Conservation (phyloP, 2,888 invertebrate genomes). For the Polia nebulosa region DNA sequence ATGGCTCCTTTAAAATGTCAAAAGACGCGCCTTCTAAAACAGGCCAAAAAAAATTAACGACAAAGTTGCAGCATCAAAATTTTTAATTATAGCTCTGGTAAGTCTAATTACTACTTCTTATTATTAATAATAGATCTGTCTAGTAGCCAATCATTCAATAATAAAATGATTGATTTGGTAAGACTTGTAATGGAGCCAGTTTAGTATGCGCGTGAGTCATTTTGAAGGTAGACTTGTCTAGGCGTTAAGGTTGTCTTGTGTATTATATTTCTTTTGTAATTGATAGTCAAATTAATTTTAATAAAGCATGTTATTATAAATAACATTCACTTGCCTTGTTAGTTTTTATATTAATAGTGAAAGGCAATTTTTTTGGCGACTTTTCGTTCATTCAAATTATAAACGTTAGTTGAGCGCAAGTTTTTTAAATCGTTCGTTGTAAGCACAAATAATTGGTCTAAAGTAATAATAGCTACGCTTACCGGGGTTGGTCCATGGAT, state of each 20-base stretch:
- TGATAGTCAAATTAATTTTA: slow-evolving; percentile 26
- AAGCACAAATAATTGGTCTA: no score
- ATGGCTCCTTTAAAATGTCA: slow-evolving; percentile 8
- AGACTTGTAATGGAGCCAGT: slow-evolving; percentile 47
- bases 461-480: no score
- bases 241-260: slow-evolving; percentile 17
- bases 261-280: slow-evolving; percentile 52
- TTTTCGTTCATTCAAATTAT: background rate
- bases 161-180: slow-evolving; percentile 42
- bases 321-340: slow-evolving; percentile 4
- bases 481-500: no score
- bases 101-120: slow-evolving; percentile 15
- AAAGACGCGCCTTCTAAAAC: slow-evolving; percentile 2
- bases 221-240: slow-evolving; percentile 54
- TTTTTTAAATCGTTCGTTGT: background rate
- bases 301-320: background rate
- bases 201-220: slow-evolving; percentile 48
- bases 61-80: background rate
- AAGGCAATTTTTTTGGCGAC: background rate
- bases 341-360: background rate
- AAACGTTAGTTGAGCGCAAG: background rate
- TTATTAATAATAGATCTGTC: slow-evolving; percentile 40
- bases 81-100: slow-evolving; percentile 14
- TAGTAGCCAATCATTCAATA: slow-evolving; percentile 31
- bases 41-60: background rate